Evolutionary conservation across 2,888 invertebrate genomes (phyloP), one percentile per base, ranked within the genome.

Genomic region (Campoplex capitator): DNA sequence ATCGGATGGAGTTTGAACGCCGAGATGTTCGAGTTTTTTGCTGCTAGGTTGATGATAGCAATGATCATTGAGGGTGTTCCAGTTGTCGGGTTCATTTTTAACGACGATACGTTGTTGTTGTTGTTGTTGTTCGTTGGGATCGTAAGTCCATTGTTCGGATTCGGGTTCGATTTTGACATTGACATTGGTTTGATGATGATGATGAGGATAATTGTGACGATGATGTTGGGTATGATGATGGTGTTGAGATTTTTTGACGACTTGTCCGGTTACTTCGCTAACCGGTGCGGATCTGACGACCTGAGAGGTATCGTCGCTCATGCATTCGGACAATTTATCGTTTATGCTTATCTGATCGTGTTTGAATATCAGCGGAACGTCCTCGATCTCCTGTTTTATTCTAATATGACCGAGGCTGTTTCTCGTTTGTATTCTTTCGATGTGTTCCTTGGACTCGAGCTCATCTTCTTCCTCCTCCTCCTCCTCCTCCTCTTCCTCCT

Each of bases 1-100:
- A 96, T 98, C 98, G 65, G 98, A 98, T 82, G 98, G 98, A 89
- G 98, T 98, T 93, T 98, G 97, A 42, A 98, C 96, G 90, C 97
- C 97, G 77, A 97, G 96, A 91, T 96, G 96, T 92, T 97, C 97
- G 88, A 96, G 85, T 88, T 95, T 93, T 95, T 95, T 94, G 51
- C 93, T 91, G 89, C 95, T 95, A 89, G 97, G 91, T 32, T 92
- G 92, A 83, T 94, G 96, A 89, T 98, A 97, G 95, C 96, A 97
- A 95, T 95, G 97, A 95, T 96, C 97, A 89, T 94, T 94, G 58
- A 92, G 91, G 42, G 93, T 92, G 84, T 91, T 92, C 86, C 91
- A 92, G 86, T 91, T 90, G 62, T 90, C 90, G 51, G 90, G 89
- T 85, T 92, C 91, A 88, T 91, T 87, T 67, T 87, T 87, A n/a